These are phyloP conservation scores for Papilio elwesi DNA, from an alignment of 2,888 invertebrate genomes.

Conservation along the genomic window DNA sequence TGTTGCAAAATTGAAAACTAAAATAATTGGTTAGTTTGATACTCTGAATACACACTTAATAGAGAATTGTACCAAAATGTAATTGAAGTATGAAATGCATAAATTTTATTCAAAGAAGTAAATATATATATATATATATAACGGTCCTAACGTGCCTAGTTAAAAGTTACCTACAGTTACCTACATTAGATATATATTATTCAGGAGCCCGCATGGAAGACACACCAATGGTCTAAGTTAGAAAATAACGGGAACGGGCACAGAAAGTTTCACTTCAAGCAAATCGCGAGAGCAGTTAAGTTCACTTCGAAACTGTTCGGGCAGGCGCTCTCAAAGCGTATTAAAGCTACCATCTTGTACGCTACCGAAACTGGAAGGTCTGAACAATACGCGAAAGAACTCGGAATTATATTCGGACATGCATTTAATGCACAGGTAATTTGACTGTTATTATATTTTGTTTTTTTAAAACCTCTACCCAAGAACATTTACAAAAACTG, in stretches of 20 bases:
- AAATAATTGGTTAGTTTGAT: not conserved
- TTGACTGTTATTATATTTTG: constrained; percentile 1
- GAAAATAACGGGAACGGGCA: constrained; percentile 86
- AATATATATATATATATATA: too few relatives aligned
- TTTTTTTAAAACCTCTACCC: too few relatives aligned
- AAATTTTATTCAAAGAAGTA: too few relatives aligned
- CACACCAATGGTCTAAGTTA: constrained; percentile 90
- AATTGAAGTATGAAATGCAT: too few relatives aligned
- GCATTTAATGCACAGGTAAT: constrained; percentile 96
- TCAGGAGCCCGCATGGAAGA: constrained; percentile 95
- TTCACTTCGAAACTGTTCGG: constrained; percentile 98
- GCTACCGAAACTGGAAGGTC: constrained; percentile 98
- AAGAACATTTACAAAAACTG: too few relatives aligned
- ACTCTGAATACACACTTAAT: too few relatives aligned
- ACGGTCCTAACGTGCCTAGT: not conserved
- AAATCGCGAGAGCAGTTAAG: constrained; percentile 97
- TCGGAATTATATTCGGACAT: constrained; percentile 94
- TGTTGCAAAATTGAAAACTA: not conserved
- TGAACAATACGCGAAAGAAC: constrained; percentile 95
- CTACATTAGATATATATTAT: too few relatives aligned
- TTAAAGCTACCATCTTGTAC: constrained; percentile 97
- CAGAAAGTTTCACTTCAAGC: constrained; percentile 97
- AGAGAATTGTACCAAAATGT: too few relatives aligned
- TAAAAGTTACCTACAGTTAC: not conserved
- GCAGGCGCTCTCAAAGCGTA: constrained; percentile 94